Percentiles rank a stretch among this genome's conserved stretches.
phyloP scores from a whole-genome alignment of 2,888 invertebrate genomes.

The Drosophila lutescens region DNA sequence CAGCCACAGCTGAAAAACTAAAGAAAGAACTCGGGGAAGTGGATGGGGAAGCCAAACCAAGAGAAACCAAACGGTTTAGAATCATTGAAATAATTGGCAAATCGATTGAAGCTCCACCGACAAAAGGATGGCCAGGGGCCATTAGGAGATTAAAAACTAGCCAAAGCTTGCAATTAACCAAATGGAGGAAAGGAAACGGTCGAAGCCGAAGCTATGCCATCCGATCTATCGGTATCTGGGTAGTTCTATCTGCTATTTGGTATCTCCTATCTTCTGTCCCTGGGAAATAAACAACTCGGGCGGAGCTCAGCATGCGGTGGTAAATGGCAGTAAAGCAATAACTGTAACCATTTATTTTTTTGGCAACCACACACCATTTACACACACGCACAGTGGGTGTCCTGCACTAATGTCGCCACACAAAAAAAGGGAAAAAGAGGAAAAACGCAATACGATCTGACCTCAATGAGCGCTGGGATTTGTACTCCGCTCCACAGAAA shows the following conservation, averaged over 20 bases:
- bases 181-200: slow-evolving; percentile 40
- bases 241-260: background rate
- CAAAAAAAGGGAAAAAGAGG: slow-evolving; percentile 31
- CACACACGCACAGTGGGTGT: slow-evolving; percentile 53
- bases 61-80: slow-evolving; percentile 39
- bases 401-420: slow-evolving; percentile 59
- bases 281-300: slow-evolving; percentile 38
- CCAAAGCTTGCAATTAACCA: slow-evolving; percentile 51
- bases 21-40: slow-evolving; percentile 1
- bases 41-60: background rate
- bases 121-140: slow-evolving; percentile 36
- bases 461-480: slow-evolving; percentile 56
- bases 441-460: slow-evolving; percentile 56
- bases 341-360: slow-evolving; percentile 69
- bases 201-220: slow-evolving; percentile 4
- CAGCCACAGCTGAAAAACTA: background rate
- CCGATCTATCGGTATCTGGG: slow-evolving; percentile 10
- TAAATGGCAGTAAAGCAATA: slow-evolving; percentile 50
- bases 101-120: slow-evolving; percentile 40
- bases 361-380: slow-evolving; percentile 43
- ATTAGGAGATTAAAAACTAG: slow-evolving; percentile 70
- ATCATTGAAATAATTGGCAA: slow-evolving; percentile 66
- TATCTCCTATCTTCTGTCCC: slow-evolving; percentile 11
- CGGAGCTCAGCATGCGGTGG: slow-evolving; percentile 40
- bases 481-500: slow-evolving; percentile 20